A percentile compares a stretch with the other conserved stretches of the same genome.
Evolutionary conservation across 2,888 invertebrate species (phyloP).

Genomic region (Morpho deidamia): DNA sequence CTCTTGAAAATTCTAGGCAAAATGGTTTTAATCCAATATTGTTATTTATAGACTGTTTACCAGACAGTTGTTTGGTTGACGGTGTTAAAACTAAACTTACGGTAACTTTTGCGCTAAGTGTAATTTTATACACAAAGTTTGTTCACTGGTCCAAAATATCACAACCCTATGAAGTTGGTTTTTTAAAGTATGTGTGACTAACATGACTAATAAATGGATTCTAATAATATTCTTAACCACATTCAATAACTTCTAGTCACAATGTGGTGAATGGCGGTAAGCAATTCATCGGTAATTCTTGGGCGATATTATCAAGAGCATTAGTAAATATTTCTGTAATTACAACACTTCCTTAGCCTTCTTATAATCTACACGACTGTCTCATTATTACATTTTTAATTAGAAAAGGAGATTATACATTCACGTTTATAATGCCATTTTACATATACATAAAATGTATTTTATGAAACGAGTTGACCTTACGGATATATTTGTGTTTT

Average conservation of each 20-base stretch:
- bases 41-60: no score
- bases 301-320: constrained; percentile 9
- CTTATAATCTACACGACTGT: background rate
- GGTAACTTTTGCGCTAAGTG: background rate
- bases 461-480: no score
- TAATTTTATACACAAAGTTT: background rate
- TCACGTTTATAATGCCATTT: no score
- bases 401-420: no score
- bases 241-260: background rate
- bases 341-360: constrained; percentile 5
- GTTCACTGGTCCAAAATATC: background rate
- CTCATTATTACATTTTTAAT: no score
- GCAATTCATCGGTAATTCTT: constrained; percentile 7
- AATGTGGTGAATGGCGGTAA: constrained; percentile 16
- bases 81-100: no score
- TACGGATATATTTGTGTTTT: background rate
- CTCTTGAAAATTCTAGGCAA: background rate
- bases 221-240: background rate
- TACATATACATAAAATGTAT: no score
- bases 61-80: no score
- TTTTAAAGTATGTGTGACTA: background rate
- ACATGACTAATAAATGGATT: background rate
- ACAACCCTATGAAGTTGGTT: background rate
- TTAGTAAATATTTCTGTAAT: constrained; percentile 9
- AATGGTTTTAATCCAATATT: background rate